phyloP scores from a whole-genome alignment of 2,113 vertebrate species.

The Cairina moschata region DNA sequence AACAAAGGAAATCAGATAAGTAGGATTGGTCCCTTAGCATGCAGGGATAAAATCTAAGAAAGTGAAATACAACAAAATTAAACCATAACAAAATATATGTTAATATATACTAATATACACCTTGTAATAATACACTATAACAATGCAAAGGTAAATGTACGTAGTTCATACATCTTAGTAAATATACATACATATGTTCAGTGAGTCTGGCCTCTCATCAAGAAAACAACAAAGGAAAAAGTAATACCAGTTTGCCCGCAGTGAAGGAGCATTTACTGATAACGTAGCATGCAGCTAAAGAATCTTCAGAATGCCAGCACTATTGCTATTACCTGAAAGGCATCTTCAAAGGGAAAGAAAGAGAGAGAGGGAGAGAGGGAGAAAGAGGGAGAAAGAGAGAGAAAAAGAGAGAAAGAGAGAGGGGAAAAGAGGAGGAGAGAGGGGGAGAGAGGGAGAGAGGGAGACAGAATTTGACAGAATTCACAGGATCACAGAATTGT shows the following conservation, averaged over 20 bases:
- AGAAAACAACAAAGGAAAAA: not conserved
- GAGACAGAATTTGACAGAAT: too few species aligned
- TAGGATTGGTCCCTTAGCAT: not conserved
- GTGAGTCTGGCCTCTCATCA: not conserved
- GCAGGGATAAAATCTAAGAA: not conserved
- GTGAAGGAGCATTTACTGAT: not conserved
- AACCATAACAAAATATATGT: not conserved
- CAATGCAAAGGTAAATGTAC: not conserved
- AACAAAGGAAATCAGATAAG: not conserved
- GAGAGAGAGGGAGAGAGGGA: too few species aligned
- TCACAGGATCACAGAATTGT: too few species aligned
- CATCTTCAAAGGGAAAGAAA: not conserved
- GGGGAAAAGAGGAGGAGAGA: too few species aligned
- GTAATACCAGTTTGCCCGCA: not conserved
- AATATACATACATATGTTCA: not conserved
- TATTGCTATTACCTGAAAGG: not conserved
- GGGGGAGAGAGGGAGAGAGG: too few species aligned
- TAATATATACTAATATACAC: not conserved
- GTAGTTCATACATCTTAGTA: not conserved
- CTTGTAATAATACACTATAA: not conserved
- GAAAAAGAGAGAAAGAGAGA: too few species aligned
- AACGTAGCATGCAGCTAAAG: not conserved
- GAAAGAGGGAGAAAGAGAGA: too few species aligned
- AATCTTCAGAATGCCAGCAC: not conserved
- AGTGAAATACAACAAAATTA: not conserved